These are phyloP conservation scores for Escarpia spicata DNA, from an alignment of 2,888 invertebrate genomes.

Conservation along the genomic window DNA sequence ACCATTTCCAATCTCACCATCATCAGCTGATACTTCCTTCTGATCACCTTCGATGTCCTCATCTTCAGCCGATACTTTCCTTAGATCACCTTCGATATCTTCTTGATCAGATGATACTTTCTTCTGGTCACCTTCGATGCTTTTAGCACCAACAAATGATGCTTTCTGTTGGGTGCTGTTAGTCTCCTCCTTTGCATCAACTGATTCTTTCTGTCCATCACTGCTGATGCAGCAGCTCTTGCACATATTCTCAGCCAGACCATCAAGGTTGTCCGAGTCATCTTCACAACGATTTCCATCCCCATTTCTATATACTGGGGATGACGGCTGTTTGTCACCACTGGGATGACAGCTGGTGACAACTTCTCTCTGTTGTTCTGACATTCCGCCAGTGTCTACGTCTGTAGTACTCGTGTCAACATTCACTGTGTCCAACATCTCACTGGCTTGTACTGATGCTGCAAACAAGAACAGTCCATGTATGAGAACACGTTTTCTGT, in stretches of 20 bases:
- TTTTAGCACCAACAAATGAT: background rate
- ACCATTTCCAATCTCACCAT: background rate
- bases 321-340: no score
- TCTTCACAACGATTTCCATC: background rate
- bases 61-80: background rate
- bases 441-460: background rate
- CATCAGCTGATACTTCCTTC: background rate
- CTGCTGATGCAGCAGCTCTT: background rate
- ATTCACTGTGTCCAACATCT: conserved; percentile 6
- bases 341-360: background rate
- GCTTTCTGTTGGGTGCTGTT: background rate
- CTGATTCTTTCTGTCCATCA: background rate
- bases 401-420: background rate
- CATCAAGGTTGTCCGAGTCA: background rate
- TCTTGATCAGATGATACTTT: background rate
- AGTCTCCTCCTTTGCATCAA: background rate
- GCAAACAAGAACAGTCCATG: background rate
- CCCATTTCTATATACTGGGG: background rate
- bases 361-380: background rate
- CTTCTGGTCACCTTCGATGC: background rate
- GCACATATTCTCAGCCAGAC: background rate
- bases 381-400: background rate
- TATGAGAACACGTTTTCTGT: background rate
- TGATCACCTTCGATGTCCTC: background rate
- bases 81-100: background rate